Evolutionary conservation across 2,888 invertebrate species (phyloP).

Genomic region (Apamea crenata): DNA sequence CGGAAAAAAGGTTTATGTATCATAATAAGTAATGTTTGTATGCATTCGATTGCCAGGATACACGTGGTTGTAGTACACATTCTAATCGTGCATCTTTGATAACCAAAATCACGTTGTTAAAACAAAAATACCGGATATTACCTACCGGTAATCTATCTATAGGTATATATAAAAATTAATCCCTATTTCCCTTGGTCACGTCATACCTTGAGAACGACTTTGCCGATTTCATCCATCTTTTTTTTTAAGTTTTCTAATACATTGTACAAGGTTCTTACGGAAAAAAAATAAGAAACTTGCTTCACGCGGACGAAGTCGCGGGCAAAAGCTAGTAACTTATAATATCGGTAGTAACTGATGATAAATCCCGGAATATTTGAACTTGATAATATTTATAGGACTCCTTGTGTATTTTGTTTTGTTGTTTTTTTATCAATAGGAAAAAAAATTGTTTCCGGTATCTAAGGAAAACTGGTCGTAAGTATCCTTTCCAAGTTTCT

Average conservation of each 20-base stretch:
- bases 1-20: background rate
- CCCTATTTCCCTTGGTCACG: too few species aligned
- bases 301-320: too few species aligned
- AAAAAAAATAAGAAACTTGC: too few species aligned
- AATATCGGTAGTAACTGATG: background rate
- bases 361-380: background rate
- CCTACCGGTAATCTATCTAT: background rate
- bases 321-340: too few species aligned
- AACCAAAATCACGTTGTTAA: constrained; percentile 7
- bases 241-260: too few species aligned
- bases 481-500: background rate
- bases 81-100: constrained; percentile 4
- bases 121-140: background rate
- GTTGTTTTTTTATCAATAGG: background rate
- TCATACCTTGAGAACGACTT: too few species aligned
- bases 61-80: background rate
- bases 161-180: too few species aligned
- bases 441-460: background rate
- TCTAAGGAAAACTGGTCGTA: background rate
- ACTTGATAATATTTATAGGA: background rate
- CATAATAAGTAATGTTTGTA: background rate
- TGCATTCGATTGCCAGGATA: background rate
- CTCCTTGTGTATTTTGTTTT: too few species aligned
- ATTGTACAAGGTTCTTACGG: too few species aligned
- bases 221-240: too few species aligned